A percentile compares a stretch with the other conserved stretches of the same genome.
Conservation (phyloP, 2,888 invertebrate genomes). For the Psylliodes chrysocephalus region DNA sequence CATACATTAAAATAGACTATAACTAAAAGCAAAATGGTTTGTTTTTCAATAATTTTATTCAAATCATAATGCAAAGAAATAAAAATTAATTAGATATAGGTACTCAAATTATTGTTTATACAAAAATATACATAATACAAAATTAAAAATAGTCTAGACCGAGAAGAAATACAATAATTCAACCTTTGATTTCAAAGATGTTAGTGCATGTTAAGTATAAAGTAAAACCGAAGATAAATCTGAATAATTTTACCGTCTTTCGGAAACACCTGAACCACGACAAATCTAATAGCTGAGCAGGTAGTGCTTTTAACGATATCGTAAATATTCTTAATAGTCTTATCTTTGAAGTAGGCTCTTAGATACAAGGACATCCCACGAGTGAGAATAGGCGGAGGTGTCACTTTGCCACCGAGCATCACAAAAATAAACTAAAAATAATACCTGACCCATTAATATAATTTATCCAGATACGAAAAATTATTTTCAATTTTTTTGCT, state of each 20-base stretch:
- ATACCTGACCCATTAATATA: neutral
- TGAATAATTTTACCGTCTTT: constrained; percentile 12
- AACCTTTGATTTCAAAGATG: too few species aligned
- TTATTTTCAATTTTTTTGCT: constrained; percentile 7
- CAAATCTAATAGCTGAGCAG: constrained; percentile 39
- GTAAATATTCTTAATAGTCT: constrained; percentile 39
- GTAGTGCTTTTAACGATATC: constrained; percentile 41
- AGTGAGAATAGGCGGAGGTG: constrained; percentile 21
- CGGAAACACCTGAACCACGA: constrained; percentile 22
- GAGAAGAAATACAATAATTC: too few species aligned
- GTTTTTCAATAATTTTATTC: too few species aligned
- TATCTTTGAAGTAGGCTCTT: constrained; percentile 38
- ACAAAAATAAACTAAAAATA: constrained; percentile 4
- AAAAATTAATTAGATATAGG: too few species aligned
- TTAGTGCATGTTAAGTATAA: too few species aligned
- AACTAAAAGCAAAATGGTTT: too few species aligned
- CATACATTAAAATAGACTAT: too few species aligned
- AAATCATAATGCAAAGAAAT: too few species aligned
- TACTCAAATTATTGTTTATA: too few species aligned
- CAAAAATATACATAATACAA: too few species aligned
- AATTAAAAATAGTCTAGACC: too few species aligned
- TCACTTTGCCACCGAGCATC: constrained; percentile 21
- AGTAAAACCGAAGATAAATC: too few species aligned
- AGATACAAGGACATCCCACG: constrained; percentile 30
- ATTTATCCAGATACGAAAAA: constrained; percentile 14